Percentiles rank a stretch among this genome's conserved stretches.
Conservation (phyloP, 2,888 invertebrate genomes). For the Spatulosminthurus flaviceps region DNA sequence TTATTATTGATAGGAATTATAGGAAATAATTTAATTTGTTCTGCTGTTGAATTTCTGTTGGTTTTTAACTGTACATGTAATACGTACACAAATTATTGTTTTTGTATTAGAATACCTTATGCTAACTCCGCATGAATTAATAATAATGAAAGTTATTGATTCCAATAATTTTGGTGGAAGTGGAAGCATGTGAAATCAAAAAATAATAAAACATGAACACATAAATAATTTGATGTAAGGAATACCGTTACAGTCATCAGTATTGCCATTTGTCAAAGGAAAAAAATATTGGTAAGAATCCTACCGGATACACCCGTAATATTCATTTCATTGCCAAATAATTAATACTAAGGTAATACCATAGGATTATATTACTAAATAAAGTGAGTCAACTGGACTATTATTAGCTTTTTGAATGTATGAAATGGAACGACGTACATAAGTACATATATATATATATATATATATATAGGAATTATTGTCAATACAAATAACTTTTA, state of each 20-base stretch:
- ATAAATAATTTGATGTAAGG: neutral
- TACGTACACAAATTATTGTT: too few species aligned
- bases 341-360: neutral
- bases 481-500: neutral
- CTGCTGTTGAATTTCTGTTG: too few species aligned
- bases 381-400: neutral
- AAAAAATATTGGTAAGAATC: neutral
- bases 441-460: too few species aligned
- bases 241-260: neutral
- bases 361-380: neutral
- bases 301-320: neutral
- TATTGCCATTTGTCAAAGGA: constrained; percentile 3
- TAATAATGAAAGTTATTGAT: too few species aligned
- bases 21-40: too few species aligned
- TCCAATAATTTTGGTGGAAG: too few species aligned
- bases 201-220: neutral
- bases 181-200: neutral
- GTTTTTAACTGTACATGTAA: too few species aligned
- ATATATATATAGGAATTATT: neutral
- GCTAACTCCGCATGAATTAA: too few species aligned
- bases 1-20: too few species aligned
- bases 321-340: constrained; percentile 18
- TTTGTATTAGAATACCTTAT: too few species aligned
- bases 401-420: constrained; percentile 9
- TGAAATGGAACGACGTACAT: too few species aligned